phyloP scores from a whole-genome alignment of 2,888 invertebrate genomes.

The Camptogramma bilineatum region DNA sequence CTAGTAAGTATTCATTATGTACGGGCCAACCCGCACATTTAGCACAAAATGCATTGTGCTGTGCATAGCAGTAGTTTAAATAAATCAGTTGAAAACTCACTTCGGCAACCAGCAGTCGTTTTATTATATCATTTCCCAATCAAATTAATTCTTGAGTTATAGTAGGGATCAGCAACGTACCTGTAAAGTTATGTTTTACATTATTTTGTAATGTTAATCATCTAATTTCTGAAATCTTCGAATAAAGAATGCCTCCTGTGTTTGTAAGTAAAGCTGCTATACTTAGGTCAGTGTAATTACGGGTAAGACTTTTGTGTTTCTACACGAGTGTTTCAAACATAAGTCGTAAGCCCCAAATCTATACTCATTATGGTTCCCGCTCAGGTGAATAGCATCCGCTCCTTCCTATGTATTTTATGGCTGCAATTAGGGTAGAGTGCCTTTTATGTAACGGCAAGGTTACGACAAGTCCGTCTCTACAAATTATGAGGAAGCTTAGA shows the following conservation, averaged over 20 bases:
- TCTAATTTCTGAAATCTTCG: not conserved
- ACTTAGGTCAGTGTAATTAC: not conserved
- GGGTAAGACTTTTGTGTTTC: not conserved
- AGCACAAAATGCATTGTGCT: no score
- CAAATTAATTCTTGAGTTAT: no score
- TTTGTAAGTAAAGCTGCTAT: not conserved
- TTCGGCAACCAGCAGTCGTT: no score
- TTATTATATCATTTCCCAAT: no score
- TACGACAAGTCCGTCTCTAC: not conserved
- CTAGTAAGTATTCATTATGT: no score
- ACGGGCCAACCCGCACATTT: no score
- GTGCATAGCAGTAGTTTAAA: no score
- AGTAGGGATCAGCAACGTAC: no score
- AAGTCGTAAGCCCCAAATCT: conserved; percentile 34
- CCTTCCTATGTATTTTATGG: conserved; percentile 34
- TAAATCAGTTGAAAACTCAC: no score
- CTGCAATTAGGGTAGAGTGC: conserved; percentile 36
- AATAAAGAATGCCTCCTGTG: no score
- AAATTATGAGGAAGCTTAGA: conserved; percentile 5
- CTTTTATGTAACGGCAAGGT: conserved; percentile 15
- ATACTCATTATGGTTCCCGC: conserved; percentile 44
- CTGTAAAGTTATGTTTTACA: no score
- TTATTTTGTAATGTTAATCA: no score
- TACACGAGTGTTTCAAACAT: conserved; percentile 8
- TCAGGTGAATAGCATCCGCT: conserved; percentile 32